A percentile compares a stretch with the other conserved stretches of the same genome.
These are phyloP conservation scores for Xenopus tropicalis DNA, from an alignment of 2,113 vertebrate genomes.

Conservation along the genomic window DNA sequence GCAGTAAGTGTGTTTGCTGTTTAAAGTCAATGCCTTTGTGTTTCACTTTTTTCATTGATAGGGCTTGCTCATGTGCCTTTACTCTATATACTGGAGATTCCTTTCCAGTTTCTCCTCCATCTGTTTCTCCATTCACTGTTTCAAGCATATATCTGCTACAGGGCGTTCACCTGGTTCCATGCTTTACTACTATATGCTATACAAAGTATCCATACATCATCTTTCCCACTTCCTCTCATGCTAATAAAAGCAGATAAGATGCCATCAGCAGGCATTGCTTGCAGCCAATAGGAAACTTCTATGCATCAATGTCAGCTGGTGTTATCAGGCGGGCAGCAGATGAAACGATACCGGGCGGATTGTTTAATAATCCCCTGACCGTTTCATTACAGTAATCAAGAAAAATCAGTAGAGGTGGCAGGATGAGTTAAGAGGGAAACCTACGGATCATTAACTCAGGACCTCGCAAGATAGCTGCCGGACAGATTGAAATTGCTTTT, in stretches of 20 bases:
- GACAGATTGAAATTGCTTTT: slow-evolving; percentile 72
- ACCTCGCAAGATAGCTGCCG: slow-evolving; percentile 57
- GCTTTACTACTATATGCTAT: not conserved
- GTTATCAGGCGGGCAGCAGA: slow-evolving; percentile 48
- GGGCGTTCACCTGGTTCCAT: too few relatives aligned
- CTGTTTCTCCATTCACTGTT: too few relatives aligned
- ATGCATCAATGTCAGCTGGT: slow-evolving; percentile 43
- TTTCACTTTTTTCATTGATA: too few relatives aligned
- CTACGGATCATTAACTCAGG: slow-evolving; percentile 73
- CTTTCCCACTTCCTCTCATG: slow-evolving; percentile 17
- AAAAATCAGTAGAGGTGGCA: slow-evolving; percentile 67
- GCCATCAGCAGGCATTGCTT: slow-evolving; percentile 23
- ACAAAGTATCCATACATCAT: slow-evolving; percentile 31
- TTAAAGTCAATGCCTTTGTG: too few relatives aligned
- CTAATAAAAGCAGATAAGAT: slow-evolving; percentile 40
- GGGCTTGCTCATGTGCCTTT: too few relatives aligned
- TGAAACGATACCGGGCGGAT: slow-evolving; percentile 49
- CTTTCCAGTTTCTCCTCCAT: too few relatives aligned
- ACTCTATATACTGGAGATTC: too few relatives aligned
- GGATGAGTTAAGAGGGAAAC: slow-evolving; percentile 71
- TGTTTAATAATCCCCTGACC: slow-evolving; percentile 75
- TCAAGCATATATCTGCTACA: too few relatives aligned
- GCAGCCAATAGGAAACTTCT: slow-evolving; percentile 34
- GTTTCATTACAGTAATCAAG: slow-evolving; percentile 79
- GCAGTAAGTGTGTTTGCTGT: too few relatives aligned